phyloP scores from a whole-genome alignment of 1,140 invertebrate genomes.

The Cotesia vestalis region DNA sequence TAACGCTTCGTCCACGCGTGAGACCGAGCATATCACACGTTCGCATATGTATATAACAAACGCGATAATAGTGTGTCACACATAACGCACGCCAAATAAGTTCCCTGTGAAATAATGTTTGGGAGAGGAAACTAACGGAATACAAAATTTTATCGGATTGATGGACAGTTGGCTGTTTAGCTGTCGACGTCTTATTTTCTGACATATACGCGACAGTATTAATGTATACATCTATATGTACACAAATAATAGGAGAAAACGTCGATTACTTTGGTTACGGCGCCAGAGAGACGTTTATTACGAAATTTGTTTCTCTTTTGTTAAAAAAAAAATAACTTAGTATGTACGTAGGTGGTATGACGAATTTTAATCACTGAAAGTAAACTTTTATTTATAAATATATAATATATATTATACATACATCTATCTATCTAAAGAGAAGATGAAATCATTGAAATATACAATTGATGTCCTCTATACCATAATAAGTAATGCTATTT shows the following conservation, averaged over 20 bases:
- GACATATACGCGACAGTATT: neutral
- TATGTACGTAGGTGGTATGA: slow-evolving; percentile 6
- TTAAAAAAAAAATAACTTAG: slow-evolving; percentile 27
- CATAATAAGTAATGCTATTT: slow-evolving; percentile 7
- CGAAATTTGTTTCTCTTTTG: slow-evolving; percentile 34
- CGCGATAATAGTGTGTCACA: slow-evolving; percentile 31
- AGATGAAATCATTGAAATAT: slow-evolving; percentile 11
- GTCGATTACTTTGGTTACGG: slow-evolving; percentile 29
- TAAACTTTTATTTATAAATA: neutral
- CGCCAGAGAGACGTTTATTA: slow-evolving; percentile 21
- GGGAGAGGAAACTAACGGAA: slow-evolving; percentile 34
- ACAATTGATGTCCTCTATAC: slow-evolving; percentile 9
- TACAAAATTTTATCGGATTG: slow-evolving; percentile 28
- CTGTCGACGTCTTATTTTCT: neutral
- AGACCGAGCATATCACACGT: slow-evolving; percentile 24
- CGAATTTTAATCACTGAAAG: slow-evolving; percentile 35
- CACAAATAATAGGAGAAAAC: slow-evolving; percentile 32
- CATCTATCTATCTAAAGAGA: neutral
- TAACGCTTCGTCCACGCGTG: slow-evolving; percentile 12
- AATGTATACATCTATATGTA: neutral
- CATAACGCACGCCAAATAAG: slow-evolving; percentile 1
- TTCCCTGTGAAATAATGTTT: slow-evolving; percentile 26
- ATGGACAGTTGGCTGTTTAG: neutral
- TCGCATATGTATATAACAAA: slow-evolving; percentile 13
- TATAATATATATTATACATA: too few relatives aligned